Percentiles rank a stretch among this genome's conserved stretches.
These are phyloP conservation scores for Scomber japonicus DNA, from an alignment of 2,113 vertebrate species.

Conservation along the genomic window DNA sequence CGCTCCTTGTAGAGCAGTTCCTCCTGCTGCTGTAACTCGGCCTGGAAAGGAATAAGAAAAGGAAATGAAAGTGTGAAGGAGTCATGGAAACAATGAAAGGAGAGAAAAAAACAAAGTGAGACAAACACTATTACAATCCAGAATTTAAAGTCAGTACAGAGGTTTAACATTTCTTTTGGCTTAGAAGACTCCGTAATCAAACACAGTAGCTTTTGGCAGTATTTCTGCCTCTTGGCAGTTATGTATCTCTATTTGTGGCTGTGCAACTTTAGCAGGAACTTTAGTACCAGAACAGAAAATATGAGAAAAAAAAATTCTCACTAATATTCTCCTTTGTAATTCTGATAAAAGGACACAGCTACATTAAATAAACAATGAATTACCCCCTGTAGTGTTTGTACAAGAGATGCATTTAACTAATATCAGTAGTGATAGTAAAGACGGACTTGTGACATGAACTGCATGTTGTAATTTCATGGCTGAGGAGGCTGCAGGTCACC, in stretches of 20 bases:
- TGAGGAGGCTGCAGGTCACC: slow-evolving; percentile 71
- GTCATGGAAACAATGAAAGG: too few species aligned
- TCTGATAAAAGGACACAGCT: not conserved
- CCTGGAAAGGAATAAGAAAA: slow-evolving; percentile 69
- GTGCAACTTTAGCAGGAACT: too few species aligned
- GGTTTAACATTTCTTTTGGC: too few species aligned
- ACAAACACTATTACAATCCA: too few species aligned
- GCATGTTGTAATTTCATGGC: not conserved
- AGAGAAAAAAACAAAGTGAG: not conserved
- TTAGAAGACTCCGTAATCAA: too few species aligned
- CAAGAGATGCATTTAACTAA: not conserved
- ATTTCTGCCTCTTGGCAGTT: too few species aligned
- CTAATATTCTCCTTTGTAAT: too few species aligned
- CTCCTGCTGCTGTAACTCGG: slow-evolving; percentile 86
- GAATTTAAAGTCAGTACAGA: too few species aligned
- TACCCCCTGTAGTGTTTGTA: not conserved
- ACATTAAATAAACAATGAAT: not conserved
- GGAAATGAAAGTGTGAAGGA: not conserved
- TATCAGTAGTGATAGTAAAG: not conserved
- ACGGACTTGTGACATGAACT: not conserved
- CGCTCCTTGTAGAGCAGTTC: slow-evolving; percentile 84
- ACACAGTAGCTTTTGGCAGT: too few species aligned
- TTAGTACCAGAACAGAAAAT: too few species aligned
- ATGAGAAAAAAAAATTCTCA: too few species aligned
- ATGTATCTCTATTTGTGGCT: too few species aligned